Base-by-base conservation (phyloP, 2,888 invertebrate genomes). In the Clunio marinus region DNA sequence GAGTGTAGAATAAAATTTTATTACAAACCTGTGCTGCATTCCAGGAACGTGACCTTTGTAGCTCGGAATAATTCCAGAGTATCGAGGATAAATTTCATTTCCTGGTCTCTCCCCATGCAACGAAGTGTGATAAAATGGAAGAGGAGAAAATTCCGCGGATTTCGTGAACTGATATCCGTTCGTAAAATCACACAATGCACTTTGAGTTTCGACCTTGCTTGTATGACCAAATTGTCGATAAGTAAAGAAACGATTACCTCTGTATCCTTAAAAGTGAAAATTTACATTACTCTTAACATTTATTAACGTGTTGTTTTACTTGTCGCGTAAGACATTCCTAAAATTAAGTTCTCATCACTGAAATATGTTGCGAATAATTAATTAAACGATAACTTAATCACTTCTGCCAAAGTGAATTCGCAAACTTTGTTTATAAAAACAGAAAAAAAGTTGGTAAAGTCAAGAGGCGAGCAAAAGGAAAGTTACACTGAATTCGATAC, bases 21-120 rank as follows among this genome's bases (percentile, higher is more conserved):
- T 46, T 59, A 59, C 58, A 51, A 32, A 87, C 86, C 88, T 85
- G 78, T 87, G 89, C 73, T 82, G 80, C 69, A 81, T 82, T 17
- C 91, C 91, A 0, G 90, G 91, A 66, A 91, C 86, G 74, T 91
- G 90, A 0, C 90, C 91, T 1, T 84, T 83, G 77, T 91, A 91
- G 77, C 85, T 88, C 1, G 91, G 90, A 72, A 89, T 75, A 81
- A 90, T 83, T 3, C 90, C 89, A 37, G 86, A 82, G 72, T 88
- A 86, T 70, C 85, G 85, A 74, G 87, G 88, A 75, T 91, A 91
- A 70, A 91, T 84, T 75, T 86, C 83, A 10, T 45, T 15, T 35
- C 63, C 60, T 5, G 55, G 41, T 27, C 62, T 22, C 25, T 69
- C 69, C 0, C 46, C 62, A 60, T 55, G 62, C 20, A 69, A 62